These are phyloP conservation scores for Xestoiulus laeticollis DNA, from an alignment of 2,888 invertebrate genomes.

Conservation along the genomic window DNA sequence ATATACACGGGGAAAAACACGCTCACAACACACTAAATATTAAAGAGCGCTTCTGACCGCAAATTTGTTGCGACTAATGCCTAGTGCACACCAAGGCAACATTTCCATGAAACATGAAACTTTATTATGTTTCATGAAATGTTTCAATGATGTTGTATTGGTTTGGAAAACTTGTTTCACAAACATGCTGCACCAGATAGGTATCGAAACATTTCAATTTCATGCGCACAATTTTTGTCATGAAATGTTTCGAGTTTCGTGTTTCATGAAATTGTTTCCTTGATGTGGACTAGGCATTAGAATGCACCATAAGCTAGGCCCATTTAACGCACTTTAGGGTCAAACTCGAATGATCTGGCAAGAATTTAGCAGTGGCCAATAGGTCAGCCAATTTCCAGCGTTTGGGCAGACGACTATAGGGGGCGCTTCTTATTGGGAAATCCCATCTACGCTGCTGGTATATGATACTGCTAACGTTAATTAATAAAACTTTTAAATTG, in stretches of 20 bases:
- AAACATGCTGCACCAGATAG: too few relatives aligned
- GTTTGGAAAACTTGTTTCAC: too few relatives aligned
- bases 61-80: not conserved
- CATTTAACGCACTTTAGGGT: not conserved
- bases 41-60: not conserved
- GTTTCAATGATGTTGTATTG: too few relatives aligned
- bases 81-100: too few relatives aligned
- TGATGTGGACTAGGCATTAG: too few relatives aligned
- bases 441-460: not conserved
- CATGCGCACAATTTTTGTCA: too few relatives aligned
- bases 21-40: slow-evolving; percentile 2
- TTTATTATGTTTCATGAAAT: too few relatives aligned
- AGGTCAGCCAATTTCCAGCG: not conserved
- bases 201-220: too few relatives aligned
- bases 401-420: not conserved
- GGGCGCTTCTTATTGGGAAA: not conserved
- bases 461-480: not conserved
- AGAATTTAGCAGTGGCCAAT: not conserved
- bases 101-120: too few relatives aligned
- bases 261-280: too few relatives aligned
- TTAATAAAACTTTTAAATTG: not conserved
- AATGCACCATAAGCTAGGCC: not conserved
- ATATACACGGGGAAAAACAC: not conserved
- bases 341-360: not conserved
- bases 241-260: too few relatives aligned